phyloP scores from a whole-genome alignment of 2,113 vertebrate species.

The Ammodytes dubius region DNA sequence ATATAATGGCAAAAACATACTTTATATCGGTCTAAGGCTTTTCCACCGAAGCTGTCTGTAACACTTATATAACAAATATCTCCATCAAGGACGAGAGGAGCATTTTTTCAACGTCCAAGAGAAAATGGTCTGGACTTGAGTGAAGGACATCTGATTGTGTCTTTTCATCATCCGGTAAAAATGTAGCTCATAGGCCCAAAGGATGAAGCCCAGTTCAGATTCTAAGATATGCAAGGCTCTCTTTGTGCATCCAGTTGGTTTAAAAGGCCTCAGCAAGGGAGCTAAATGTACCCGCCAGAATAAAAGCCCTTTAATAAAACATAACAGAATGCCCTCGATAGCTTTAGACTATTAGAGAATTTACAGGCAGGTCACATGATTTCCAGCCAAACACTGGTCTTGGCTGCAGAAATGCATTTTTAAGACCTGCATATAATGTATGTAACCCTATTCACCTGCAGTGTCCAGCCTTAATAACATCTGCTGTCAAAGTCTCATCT shows the following conservation, averaged over 20 bases:
- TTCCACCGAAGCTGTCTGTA: background rate
- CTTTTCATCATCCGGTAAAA: slow-evolving; percentile 3
- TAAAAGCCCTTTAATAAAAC: slow-evolving; percentile 39
- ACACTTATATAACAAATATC: background rate
- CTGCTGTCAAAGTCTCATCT: slow-evolving; percentile 25
- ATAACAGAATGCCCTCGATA: slow-evolving; percentile 6
- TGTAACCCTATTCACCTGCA: background rate
- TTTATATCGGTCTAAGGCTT: background rate
- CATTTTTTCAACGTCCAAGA: background rate
- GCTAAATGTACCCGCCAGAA: slow-evolving; percentile 10
- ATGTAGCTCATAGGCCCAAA: background rate
- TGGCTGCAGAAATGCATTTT: too few relatives aligned
- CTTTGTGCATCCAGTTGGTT: background rate
- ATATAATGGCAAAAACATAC: background rate
- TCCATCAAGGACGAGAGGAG: background rate
- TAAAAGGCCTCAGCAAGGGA: slow-evolving; percentile 15
- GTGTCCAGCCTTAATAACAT: background rate
- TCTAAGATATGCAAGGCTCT: slow-evolving; percentile 8
- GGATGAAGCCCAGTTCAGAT: slow-evolving; percentile 15
- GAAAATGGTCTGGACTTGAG: slow-evolving; percentile 16
- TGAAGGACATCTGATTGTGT: slow-evolving; percentile 4
- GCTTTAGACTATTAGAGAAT: background rate
- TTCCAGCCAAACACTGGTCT: background rate
- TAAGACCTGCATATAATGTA: too few relatives aligned
- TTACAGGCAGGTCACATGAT: slow-evolving; percentile 14